phyloP scores from a whole-genome alignment of 2,797 vertebrate species.

The Bradypodion ventrale region DNA sequence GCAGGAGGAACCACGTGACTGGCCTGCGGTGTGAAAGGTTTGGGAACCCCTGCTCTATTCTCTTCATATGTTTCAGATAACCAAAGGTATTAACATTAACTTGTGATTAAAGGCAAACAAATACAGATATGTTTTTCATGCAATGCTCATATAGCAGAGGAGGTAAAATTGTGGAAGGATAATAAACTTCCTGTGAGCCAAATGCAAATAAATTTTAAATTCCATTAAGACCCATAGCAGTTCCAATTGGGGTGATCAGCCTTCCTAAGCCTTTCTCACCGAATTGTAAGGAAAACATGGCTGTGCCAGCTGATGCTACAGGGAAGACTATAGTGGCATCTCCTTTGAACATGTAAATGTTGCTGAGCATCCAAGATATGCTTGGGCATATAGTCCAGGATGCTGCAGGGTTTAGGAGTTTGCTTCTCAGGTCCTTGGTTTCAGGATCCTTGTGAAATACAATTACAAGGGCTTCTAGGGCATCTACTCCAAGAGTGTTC shows the following conservation, averaged over 20 bases:
- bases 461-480: background rate
- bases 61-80: background rate
- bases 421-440: too few species aligned
- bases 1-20: too few species aligned
- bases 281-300: too few species aligned
- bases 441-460: background rate
- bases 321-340: too few species aligned
- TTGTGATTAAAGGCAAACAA: background rate
- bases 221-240: background rate
- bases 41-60: too few species aligned
- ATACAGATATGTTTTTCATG: background rate
- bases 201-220: background rate
- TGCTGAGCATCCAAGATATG: too few species aligned
- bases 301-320: too few species aligned
- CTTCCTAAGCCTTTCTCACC: too few species aligned
- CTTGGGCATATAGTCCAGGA: too few species aligned
- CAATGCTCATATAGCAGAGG: background rate
- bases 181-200: background rate
- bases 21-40: too few species aligned
- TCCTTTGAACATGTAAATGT: too few species aligned
- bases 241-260: background rate
- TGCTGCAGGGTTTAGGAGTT: too few species aligned
- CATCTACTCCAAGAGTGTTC: background rate
- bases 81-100: background rate
- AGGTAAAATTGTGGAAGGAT: background rate